phyloP scores from a whole-genome alignment of 1,140 invertebrate genomes.

The Drosophila kurseongensis region DNA sequence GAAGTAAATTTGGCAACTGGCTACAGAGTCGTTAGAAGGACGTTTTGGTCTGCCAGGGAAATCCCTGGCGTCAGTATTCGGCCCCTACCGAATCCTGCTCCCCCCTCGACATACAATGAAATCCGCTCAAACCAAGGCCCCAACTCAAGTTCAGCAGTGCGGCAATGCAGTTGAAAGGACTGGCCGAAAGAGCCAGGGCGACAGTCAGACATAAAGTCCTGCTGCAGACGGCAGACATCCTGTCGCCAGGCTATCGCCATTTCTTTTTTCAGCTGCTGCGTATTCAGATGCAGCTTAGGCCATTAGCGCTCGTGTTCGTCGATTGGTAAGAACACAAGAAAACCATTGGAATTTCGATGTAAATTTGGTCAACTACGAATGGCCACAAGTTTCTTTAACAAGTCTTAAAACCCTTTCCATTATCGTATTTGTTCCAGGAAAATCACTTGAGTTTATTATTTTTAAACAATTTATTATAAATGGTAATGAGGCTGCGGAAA shows the following conservation, averaged over 20 bases:
- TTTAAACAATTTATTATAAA: no score
- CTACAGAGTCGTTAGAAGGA: conserved; percentile 46
- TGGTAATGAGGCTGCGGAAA: no score
- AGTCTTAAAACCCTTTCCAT: neutral
- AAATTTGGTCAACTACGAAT: conserved; percentile 18
- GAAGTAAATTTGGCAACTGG: conserved; percentile 81
- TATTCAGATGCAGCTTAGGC: conserved; percentile 44
- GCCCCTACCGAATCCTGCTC: neutral
- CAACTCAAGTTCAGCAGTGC: conserved; percentile 67
- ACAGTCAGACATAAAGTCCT: conserved; percentile 30
- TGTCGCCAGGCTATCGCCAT: conserved; percentile 35
- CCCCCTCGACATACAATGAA: conserved; percentile 17
- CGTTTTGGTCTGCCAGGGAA: conserved; percentile 3
- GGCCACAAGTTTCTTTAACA: conserved; percentile 3
- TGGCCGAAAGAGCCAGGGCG: conserved; percentile 5
- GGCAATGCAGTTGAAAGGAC: conserved; percentile 68
- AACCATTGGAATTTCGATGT: conserved; percentile 44
- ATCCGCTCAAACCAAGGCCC: conserved; percentile 15
- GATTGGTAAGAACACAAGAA: conserved; percentile 46
- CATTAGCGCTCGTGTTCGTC: conserved; percentile 40
- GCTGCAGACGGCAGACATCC: conserved; percentile 38
- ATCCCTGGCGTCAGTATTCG: conserved; percentile 56
- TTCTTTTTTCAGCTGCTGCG: conserved; percentile 4
- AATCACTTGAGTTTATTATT: no score
- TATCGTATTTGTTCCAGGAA: no score